Evolutionary conservation across 2,888 invertebrate species (phyloP).

Genomic region (Andrena chrysosceles): DNA sequence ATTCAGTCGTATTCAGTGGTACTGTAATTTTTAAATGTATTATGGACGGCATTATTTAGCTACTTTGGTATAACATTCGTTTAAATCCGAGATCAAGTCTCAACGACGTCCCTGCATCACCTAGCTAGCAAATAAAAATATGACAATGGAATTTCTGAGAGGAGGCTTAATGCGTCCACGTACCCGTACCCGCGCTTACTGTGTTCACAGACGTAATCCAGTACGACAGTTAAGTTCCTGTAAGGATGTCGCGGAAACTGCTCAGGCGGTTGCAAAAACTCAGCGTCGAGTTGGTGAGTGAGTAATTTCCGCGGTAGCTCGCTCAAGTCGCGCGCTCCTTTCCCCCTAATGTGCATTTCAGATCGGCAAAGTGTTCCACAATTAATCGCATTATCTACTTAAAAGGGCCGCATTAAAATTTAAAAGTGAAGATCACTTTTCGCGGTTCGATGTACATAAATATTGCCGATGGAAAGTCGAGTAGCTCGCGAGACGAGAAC

Average conservation of each 20-base stretch:
- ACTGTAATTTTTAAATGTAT: too few relatives aligned
- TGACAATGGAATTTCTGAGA: too few relatives aligned
- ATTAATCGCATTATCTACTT: constrained; percentile 11
- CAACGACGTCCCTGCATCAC: too few relatives aligned
- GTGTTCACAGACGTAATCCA: background rate
- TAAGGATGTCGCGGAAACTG: constrained; percentile 25
- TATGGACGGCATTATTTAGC: too few relatives aligned
- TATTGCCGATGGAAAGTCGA: background rate
- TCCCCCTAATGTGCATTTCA: constrained; percentile 3
- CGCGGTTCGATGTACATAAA: background rate
- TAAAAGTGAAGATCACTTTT: background rate
- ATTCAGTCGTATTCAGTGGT: too few relatives aligned
- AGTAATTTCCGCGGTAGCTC: constrained; percentile 40
- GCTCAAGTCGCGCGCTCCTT: background rate
- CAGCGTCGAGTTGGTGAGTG: constrained; percentile 20
- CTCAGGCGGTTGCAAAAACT: constrained; percentile 13
- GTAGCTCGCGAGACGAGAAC: background rate
- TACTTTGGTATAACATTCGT: too few relatives aligned
- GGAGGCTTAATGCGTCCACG: too few relatives aligned
- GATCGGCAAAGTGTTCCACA: background rate
- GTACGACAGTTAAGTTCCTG: constrained; percentile 16
- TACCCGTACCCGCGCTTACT: too few relatives aligned
- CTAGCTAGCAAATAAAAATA: too few relatives aligned
- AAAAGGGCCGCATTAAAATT: background rate
- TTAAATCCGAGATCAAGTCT: too few relatives aligned